Conservation (phyloP, 2,797 vertebrate genomes). For the Phrynocephalus guinanensis region DNA sequence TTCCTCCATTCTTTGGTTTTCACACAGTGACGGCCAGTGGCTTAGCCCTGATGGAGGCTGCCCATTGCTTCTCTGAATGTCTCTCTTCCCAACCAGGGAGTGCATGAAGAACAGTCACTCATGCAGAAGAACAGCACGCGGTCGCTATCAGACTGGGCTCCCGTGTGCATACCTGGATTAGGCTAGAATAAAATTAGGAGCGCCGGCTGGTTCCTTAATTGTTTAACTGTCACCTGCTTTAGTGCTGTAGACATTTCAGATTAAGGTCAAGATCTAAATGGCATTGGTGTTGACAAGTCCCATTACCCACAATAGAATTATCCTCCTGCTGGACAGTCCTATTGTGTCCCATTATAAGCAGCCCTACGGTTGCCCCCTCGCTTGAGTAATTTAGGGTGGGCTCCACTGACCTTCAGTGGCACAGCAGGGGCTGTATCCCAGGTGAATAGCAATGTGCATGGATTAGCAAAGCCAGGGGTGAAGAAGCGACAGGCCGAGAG, state of each 20-base stretch:
- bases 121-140: neutral
- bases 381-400: constrained; percentile 43
- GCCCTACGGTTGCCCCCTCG: constrained; percentile 20
- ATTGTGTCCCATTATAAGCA: constrained; percentile 41
- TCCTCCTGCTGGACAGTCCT: constrained; percentile 33
- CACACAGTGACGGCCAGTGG: neutral
- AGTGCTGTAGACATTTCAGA: constrained; percentile 23
- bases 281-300: constrained; percentile 57
- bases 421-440: neutral
- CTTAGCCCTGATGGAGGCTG: neutral
- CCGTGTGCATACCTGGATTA: constrained; percentile 12
- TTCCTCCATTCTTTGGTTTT: neutral
- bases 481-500: constrained; percentile 42
- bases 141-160: neutral
- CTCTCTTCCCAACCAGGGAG: neutral
- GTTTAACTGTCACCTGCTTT: constrained; percentile 51
- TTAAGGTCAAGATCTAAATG: constrained; percentile 61
- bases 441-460: neutral
- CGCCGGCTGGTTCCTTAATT: constrained; percentile 50
- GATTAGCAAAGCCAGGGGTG: constrained; percentile 52
- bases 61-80: neutral
- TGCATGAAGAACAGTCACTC: neutral
- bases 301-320: constrained; percentile 43
- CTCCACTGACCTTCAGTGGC: constrained; percentile 14
- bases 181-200: constrained; percentile 33